Evolutionary conservation across 2,113 vertebrate genomes (phyloP), one percentile per base, ranked within the genome.

Genomic region (Turnix velox): DNA sequence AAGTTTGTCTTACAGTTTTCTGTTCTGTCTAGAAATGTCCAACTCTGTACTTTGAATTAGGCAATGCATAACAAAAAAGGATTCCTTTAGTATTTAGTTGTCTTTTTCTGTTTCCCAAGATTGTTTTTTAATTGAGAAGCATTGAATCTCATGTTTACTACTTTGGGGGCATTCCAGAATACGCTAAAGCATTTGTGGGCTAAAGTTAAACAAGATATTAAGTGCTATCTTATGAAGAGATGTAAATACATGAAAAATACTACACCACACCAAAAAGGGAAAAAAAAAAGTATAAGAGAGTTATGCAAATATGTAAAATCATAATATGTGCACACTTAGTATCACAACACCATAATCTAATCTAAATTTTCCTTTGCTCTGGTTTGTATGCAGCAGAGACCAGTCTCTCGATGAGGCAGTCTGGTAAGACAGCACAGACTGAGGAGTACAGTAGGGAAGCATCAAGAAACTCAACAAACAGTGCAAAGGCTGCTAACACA

Each of bases 391-490:
- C 46, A 83, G 14, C 2, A 2, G 55, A 27, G 37, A 18, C 45
- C 37, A 28, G 17, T 40, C 3, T 63, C 7, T 48, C 1, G 0
- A 7, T 27, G 19, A 90, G 46, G 9, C 9, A 51, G 2, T 4
- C 14, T 5, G 12, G 2, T 15, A 37, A 84, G 17, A 8, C n/a
- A 83, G 11, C 5, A 2, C 39, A 74, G 40, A 18, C 12, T 49
- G 45, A 66, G 43, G 6, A 58, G 12, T 18, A 51, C 7, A 69
- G 16, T 16, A 57, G 27, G 27, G 51, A 67, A 62, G 5, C 2
- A 43, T 14, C 3, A 68, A 68, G 17, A 9, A 59, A 4, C 24
- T 43, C 20, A 58, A 33, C 20, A 37, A n/a, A 54, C 0, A 0
- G 3, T 25, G 6, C 30, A 57, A 43, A 73, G 11, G 2, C 4